Evolutionary conservation across 2,888 invertebrate species (phyloP), one percentile per base, ranked within the genome.

Genomic region (Habroteleia sp.): DNA sequence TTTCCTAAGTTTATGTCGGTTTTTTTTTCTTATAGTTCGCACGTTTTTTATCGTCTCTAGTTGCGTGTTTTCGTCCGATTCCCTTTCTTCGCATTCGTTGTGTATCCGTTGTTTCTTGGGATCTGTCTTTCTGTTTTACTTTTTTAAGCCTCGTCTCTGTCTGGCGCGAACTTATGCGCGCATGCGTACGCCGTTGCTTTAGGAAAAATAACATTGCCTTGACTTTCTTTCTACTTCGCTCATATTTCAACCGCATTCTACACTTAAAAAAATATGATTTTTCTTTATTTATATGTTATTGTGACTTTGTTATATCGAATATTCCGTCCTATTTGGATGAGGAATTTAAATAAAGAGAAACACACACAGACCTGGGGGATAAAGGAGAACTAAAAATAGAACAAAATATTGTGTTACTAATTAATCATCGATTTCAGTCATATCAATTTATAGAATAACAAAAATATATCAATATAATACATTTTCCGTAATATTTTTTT

Each of bases 171-270:
- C 37, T 52, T 73, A 60, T 56, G 68, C 68, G 50, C 58, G 65
- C 73, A 63, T 23, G 31, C 62, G 63, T 56, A 68, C 66, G 65
- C 62, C 68, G 72, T 46, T 62, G 74, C 74, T 68, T 77, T 74
- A 75, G 77, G 76, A 78, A 79, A 80, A 81, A 80, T 76, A 78
- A 74, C 72, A 66, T 68, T 72, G 74, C 76, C 69, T 72, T 74
- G 66, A 56, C 77, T 77, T 73, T 73, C 69, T 73, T 69, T 68
- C 76, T 54, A 42, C 65, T 50, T 50, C 62, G 65, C 68, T 66
- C 69, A 44, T 74, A 62, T 74, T 77, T 77, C 74, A 62, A 74
- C 74, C 74, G 68, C 74, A 74, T 74, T 74, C 63, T 74, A 17
- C 62, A 54, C 54, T 56, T 56, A 56, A 68, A 73, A 68, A 74